Evolutionary conservation across 2,113 vertebrate species (phyloP), one percentile per base, ranked within the genome.

Genomic region (Corythoichthys haematopterus): DNA sequence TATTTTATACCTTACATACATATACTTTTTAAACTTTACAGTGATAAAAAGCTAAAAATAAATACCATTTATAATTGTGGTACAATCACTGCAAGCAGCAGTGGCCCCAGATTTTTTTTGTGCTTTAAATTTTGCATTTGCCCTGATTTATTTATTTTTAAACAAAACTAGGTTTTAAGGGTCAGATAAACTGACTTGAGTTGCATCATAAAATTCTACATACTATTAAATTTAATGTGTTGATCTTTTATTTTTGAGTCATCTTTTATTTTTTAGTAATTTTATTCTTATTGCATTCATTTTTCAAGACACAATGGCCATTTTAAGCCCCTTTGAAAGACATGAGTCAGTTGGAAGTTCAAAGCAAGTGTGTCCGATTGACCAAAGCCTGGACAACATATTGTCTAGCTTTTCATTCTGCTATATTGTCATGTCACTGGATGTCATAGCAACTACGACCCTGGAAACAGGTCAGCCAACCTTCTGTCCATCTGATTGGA

Each of bases 401-500:
- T 88, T 87, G 87, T 90, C 83, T 84, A 84, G 85, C 85, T 90
- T 85, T 87, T 84, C 80, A 88, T 87, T 87, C 85, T 88, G 79
- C 79, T 76, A 62, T 85, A 80, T 86, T 87, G 81, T 89, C 87
- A 80, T 78, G 84, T 85, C 84, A 77, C 80, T 80, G 58, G 78
- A 89, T 85, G 87, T 90, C 89, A 88, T 89, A 85, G 80, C 82
- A 87, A 79, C 77, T 87, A 88, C 56, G 82, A 91, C 90, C 90
- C 88, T 81, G 88, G 84, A 89, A 91, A 90, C 78, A 68, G 89
- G 89, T 90, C 88, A 88, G 65, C 79, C 85, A 81, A 87, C 88
- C 88, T 90, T 91, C 88, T 90, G 87, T 88, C 85, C 73, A 76
- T 85, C 80, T 85, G 85, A 90, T 88, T 89, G 89, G 87, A 83